Evolutionary conservation across 2,888 invertebrate species (phyloP).

Genomic region (Epicampocera succincta): DNA sequence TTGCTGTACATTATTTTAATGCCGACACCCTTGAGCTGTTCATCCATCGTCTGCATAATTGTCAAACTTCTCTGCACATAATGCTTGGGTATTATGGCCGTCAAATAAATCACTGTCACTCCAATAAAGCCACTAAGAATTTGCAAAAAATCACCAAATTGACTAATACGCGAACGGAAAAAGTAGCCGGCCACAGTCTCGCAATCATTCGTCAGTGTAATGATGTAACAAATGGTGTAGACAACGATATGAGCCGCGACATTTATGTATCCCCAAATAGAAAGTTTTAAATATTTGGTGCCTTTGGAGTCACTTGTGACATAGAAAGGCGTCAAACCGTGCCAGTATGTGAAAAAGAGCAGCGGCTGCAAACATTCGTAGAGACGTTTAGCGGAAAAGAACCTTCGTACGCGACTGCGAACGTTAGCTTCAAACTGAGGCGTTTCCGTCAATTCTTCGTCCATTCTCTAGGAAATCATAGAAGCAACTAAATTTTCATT

Average conservation of each 20-base stretch:
- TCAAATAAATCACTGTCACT: constrained; percentile 77
- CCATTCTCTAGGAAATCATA: constrained; percentile 70
- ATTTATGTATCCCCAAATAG: constrained; percentile 77
- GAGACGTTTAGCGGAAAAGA: constrained; percentile 76
- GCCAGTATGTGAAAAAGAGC: constrained; percentile 75
- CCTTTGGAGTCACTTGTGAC: constrained; percentile 72
- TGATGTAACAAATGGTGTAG: constrained; percentile 75
- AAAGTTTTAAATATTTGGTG: constrained; percentile 73
- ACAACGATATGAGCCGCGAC: constrained; percentile 74
- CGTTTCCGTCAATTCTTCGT: constrained; percentile 65
- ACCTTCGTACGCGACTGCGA: constrained; percentile 69
- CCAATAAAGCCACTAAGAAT: constrained; percentile 79
- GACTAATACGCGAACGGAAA: constrained; percentile 78
- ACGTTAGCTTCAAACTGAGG: constrained; percentile 49
- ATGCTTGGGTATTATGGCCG: constrained; percentile 77
- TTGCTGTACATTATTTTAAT: constrained; percentile 79
- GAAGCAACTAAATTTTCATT: constrained; percentile 72
- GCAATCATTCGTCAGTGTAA: constrained; percentile 77
- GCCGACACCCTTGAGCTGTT: constrained; percentile 76
- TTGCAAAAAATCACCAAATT: constrained; percentile 79
- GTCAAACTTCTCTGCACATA: constrained; percentile 76
- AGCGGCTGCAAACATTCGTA: constrained; percentile 78
- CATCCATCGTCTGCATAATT: constrained; percentile 76
- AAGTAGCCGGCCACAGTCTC: constrained; percentile 81
- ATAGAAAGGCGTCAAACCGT: constrained; percentile 79